A percentile compares a stretch with the other conserved stretches of the same genome.
These are phyloP conservation scores for Hypercompe scribonia DNA, from an alignment of 2,888 invertebrate species.

Conservation along the genomic window DNA sequence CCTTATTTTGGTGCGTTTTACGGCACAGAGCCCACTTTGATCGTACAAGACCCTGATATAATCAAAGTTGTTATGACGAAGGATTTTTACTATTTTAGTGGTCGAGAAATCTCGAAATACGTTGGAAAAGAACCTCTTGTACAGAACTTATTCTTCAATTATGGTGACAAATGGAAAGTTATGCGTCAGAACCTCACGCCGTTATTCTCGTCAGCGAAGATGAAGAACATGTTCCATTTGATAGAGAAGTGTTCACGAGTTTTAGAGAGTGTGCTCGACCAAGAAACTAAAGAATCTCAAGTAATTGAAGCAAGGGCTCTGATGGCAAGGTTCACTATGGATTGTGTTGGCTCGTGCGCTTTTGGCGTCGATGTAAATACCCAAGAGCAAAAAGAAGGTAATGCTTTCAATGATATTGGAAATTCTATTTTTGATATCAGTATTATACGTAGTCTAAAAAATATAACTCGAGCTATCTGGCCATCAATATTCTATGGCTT, in stretches of 20 bases:
- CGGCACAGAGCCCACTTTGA: slow-evolving; percentile 64
- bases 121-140: slow-evolving; percentile 53
- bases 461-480: slow-evolving; percentile 55
- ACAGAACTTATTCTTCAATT: slow-evolving; percentile 58
- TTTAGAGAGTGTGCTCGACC: slow-evolving; percentile 57
- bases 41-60: slow-evolving; percentile 62
- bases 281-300: slow-evolving; percentile 28
- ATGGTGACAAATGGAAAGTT: slow-evolving; percentile 69
- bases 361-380: slow-evolving; percentile 49
- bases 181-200: slow-evolving; percentile 66
- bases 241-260: slow-evolving; percentile 53
- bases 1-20: slow-evolving; percentile 65
- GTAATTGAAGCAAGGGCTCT: slow-evolving; percentile 48
- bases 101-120: slow-evolving; percentile 61
- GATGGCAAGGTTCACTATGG: slow-evolving; percentile 61
- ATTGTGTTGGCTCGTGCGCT: slow-evolving; percentile 56
- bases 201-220: slow-evolving; percentile 66
- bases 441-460: slow-evolving; percentile 46
- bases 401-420: slow-evolving; percentile 57
- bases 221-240: slow-evolving; percentile 70
- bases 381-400: slow-evolving; percentile 34
- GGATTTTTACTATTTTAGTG: slow-evolving; percentile 66
- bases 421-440: slow-evolving; percentile 52
- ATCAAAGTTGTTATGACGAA: slow-evolving; percentile 60
- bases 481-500: slow-evolving; percentile 62